phyloP scores from a whole-genome alignment of 2,113 vertebrate genomes.

The Poecile atricapillus region DNA sequence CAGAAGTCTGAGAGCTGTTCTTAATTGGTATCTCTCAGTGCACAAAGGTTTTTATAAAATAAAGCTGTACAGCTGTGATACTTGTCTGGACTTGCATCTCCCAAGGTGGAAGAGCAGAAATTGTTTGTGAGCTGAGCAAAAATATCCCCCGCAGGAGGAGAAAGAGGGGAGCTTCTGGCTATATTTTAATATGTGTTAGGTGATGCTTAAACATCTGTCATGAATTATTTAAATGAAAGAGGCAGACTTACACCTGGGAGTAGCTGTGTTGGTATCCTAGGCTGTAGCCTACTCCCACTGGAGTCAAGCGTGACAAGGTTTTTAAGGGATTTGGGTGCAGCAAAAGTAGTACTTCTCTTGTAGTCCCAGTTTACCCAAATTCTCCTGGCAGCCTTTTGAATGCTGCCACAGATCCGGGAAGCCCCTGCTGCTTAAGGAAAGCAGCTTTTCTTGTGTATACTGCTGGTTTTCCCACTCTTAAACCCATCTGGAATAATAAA shows the following conservation, averaged over 20 bases:
- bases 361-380: not conserved
- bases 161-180: not conserved
- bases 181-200: conserved; percentile 28
- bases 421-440: not conserved
- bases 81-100: conserved; percentile 11
- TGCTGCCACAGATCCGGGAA: not conserved
- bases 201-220: not conserved
- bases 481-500: not conserved
- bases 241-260: not conserved
- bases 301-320: not conserved
- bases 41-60: not conserved
- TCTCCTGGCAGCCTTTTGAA: not conserved
- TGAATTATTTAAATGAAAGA: conserved; percentile 16
- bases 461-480: not conserved
- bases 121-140: conserved; percentile 22
- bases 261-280: not conserved
- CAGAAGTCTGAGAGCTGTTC: conserved; percentile 14
- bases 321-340: conserved; percentile 8
- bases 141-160: not conserved
- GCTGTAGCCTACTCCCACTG: not conserved
- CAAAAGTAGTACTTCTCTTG: not conserved
- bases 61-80: not conserved
- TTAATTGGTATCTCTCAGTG: conserved; percentile 20
- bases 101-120: conserved; percentile 10
- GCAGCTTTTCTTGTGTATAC: not conserved